Evolutionary conservation across 2,113 vertebrate species (phyloP).

Genomic region (Mastomys coucha): DNA sequence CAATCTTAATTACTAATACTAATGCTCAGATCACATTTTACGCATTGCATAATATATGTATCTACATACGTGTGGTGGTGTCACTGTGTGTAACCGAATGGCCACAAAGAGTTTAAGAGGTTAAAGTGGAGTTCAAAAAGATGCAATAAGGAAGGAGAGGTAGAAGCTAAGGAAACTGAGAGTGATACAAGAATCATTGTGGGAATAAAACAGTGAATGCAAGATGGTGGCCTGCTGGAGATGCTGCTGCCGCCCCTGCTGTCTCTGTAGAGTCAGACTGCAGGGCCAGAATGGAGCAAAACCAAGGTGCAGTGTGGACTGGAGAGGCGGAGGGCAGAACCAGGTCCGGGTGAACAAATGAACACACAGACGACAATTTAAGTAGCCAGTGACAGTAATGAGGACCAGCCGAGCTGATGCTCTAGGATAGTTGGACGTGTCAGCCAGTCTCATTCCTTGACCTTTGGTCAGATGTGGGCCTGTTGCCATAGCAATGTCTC

Average conservation of each 20-base stretch:
- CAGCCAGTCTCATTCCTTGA: not conserved
- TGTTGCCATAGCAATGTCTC: no score
- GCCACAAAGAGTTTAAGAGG: not conserved
- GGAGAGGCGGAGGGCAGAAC: not conserved
- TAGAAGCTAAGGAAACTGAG: not conserved
- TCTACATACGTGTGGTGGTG: not conserved
- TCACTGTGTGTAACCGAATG: not conserved
- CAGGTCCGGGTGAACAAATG: not conserved
- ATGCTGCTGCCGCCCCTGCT: no score
- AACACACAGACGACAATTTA: not conserved
- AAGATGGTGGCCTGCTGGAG: not conserved
- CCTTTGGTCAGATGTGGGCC: not conserved
- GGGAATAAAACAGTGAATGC: not conserved
- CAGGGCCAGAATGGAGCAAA: not conserved
- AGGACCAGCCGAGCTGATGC: not conserved
- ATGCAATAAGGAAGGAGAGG: not conserved
- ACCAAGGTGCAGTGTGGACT: not conserved
- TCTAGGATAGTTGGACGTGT: not conserved
- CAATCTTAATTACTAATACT: no score
- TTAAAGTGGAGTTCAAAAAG: not conserved
- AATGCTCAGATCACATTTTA: not conserved
- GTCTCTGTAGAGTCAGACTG: no score
- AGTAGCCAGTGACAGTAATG: no score
- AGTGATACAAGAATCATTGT: not conserved
- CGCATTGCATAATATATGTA: no score